Percentiles rank a stretch among this genome's conserved stretches.
These are phyloP conservation scores for Poeciliopsis occidentalis DNA, from an alignment of 2,113 vertebrate species.

Conservation along the genomic window DNA sequence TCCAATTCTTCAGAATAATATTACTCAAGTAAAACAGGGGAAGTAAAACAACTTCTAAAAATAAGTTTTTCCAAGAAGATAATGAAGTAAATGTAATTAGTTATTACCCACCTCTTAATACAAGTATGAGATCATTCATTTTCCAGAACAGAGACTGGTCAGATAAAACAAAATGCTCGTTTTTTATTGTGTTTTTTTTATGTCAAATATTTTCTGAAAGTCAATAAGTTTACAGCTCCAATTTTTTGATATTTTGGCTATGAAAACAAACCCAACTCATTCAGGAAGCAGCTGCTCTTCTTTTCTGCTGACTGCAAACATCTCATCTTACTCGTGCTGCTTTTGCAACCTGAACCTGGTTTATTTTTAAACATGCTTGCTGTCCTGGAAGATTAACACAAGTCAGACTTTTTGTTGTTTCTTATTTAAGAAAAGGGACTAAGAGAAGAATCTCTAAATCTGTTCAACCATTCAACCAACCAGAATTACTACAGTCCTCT, in stretches of 20 bases:
- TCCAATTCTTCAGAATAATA: too few relatives aligned
- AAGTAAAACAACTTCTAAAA: too few relatives aligned
- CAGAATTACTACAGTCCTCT: background rate
- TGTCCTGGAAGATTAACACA: conserved; percentile 39
- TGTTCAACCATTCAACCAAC: conserved; percentile 10
- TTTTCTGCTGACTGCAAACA: conserved; percentile 31
- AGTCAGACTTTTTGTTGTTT: conserved; percentile 7
- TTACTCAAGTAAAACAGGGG: too few relatives aligned
- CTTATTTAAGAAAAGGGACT: conserved; percentile 25
- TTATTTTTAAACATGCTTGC: conserved; percentile 36
- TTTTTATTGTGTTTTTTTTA: conserved; percentile 1
- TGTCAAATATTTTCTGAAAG: conserved; percentile 33
- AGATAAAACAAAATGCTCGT: background rate
- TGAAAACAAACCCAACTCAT: conserved; percentile 22
- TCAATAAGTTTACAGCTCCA: conserved; percentile 45
- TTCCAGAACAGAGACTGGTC: background rate
- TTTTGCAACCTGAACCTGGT: conserved; percentile 27
- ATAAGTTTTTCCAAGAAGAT: too few relatives aligned
- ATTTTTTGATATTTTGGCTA: conserved; percentile 35
- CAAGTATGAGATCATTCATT: background rate
- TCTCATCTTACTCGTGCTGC: conserved; percentile 16
- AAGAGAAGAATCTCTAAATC: background rate
- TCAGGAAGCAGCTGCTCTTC: conserved; percentile 11
- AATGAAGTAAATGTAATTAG: too few relatives aligned
- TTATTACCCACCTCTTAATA: too few relatives aligned